Base-by-base conservation (phyloP, 2,113 vertebrate species). In the Halichoerus grypus region DNA sequence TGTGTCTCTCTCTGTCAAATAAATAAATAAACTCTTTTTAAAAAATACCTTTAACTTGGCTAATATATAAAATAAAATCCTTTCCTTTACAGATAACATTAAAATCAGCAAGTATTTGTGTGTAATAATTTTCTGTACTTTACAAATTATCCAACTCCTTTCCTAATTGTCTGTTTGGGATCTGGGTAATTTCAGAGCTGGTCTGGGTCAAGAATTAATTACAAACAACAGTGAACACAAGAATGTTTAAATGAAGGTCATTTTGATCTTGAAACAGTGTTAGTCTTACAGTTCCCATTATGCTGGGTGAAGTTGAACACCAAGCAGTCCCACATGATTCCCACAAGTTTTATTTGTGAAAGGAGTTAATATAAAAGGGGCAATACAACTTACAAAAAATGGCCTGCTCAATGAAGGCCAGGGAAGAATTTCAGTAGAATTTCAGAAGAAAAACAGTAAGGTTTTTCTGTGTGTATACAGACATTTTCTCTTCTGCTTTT, bases 281-380 rank as follows among this genome's bases (percentile, higher is more conserved):
- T 76, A 69, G 31, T 69, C n/a, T 71, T 80, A 80, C n/a, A n/a
- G 21, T 80, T 69, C 61, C 63, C 74, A 79, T 79, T 59, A 86
- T 79, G 22, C 31, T 79, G 72, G 10, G 39, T 79, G 51, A 74
- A 63, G 46, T 2, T 76, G 80, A 91, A 86, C 7, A 51, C 36
- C 39, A 46, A 33, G 24, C 59, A 85, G 22, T 36, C 8, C 81
- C 31, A 69, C 4, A 9, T 69, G 39, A 57, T 69, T 59, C 39
- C 39, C 49, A 39, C 24, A 86, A 57, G 31, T 79, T 49, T 91
- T 89, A 84, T 84, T 57, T 89, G 85, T 77, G 67, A 89, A 88
- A 83, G 33, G 46, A 93, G 22, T 76, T 59, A 76, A 69, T 83
- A 93, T 24, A 65, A 76, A 89, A 59, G 33, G 57, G 31, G 19